These are phyloP conservation scores for Tragelaphus buxtoni DNA, from an alignment of 2,113 vertebrate genomes.

Conservation along the genomic window DNA sequence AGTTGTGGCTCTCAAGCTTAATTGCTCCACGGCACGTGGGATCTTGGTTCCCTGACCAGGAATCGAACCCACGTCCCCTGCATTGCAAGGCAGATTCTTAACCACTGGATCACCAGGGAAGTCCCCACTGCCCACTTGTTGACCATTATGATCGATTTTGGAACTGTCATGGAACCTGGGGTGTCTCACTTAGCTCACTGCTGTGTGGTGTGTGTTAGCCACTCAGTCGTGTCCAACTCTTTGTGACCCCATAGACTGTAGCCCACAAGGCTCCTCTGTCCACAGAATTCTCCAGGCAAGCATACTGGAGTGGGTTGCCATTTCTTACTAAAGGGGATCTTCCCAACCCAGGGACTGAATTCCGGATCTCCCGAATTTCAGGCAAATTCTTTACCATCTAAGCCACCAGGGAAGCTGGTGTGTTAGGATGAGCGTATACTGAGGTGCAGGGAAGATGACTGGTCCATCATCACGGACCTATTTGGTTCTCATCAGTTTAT, in stretches of 20 bases:
- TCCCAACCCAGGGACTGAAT: not conserved
- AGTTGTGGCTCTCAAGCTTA: not conserved
- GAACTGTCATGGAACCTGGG: not conserved
- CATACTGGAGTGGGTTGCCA: not conserved
- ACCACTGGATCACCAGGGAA: not conserved
- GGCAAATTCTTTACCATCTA: not conserved
- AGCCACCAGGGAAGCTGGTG: not conserved
- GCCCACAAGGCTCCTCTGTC: not conserved
- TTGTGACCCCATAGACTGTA: not conserved
- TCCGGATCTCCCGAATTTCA: fast-evolving
- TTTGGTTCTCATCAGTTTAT: not conserved
- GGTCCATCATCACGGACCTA: not conserved
- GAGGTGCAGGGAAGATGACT: not conserved
- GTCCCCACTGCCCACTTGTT: not conserved
- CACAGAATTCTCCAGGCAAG: not conserved
- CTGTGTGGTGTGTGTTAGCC: not conserved
- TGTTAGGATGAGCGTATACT: not conserved
- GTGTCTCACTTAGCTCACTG: not conserved
- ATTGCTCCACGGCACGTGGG: fast-evolving
- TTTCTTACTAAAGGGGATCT: not conserved
- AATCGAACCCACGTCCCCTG: not conserved
- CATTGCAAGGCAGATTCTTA: not conserved
- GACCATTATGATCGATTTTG: not conserved
- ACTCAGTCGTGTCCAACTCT: not conserved
- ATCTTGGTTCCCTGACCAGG: not conserved